Evolutionary conservation across 2,888 invertebrate genomes (phyloP), one percentile per base, ranked within the genome.

Genomic region (Noctua janthe): DNA sequence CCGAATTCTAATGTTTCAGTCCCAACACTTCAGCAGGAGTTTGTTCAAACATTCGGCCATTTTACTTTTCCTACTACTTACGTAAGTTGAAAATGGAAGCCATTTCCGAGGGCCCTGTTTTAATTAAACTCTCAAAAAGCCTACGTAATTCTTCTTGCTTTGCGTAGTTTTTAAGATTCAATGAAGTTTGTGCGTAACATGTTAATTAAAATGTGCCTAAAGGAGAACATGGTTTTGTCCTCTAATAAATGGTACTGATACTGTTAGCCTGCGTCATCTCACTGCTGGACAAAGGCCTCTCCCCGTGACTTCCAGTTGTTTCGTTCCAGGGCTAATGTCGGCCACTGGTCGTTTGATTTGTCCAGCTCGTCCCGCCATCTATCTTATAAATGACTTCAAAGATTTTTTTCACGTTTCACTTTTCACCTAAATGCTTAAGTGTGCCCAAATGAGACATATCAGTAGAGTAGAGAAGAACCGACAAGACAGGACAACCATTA

Each of bases 61-160:
- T 84, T 87, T 80, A 62, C 59, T 84, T 83, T 29, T 71, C 69
- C 66, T 66, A 47, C 72, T 73, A 59, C 84, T 84, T 87, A 74
- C 64, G 59, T 43, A 85, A 85, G 54, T 81, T 85, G 71, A 51
- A 80, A 76, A 47, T 85, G 78, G 76, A 89, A 84, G 76, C 78
- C 77, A 85, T 89, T 89, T 80, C 51, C 23, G 39, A 69, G 66
- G 51, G 49, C 67, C 74, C 43, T 35, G 72, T 73, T 85, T 83
- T 86, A 86, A 89, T 88, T 89, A 89, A 89, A 29, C 29, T 74
- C 85, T 82, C 54, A 71, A 72, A 83, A 80, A 80, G 43, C 17
- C 29, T 74, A 35, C 17, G 76, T 62, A 64, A 59, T 75, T 72
- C 71, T 72, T 66, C 59, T 80, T 81, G 49, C 72, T 82, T 73